A percentile compares a stretch with the other conserved stretches of the same genome.
These are phyloP conservation scores for Rhinolophus ferrumequinum DNA, from an alignment of 2,113 vertebrate species.

Conservation along the genomic window DNA sequence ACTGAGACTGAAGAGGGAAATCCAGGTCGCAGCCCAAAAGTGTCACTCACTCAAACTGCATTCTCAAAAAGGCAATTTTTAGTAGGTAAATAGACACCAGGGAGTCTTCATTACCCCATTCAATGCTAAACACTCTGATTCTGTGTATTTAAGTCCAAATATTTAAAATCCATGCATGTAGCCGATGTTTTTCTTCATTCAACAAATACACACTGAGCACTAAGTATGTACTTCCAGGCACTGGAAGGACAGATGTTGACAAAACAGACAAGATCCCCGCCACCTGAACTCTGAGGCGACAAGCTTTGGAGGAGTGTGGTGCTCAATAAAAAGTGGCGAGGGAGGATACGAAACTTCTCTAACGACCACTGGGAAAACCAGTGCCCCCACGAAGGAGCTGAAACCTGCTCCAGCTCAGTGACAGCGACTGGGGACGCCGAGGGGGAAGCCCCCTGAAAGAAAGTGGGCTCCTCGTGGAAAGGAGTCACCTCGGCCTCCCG, in stretches of 20 bases:
- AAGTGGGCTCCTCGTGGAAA: fast-evolving
- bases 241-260: not conserved
- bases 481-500: not conserved
- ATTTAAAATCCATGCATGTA: not conserved
- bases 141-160: not conserved
- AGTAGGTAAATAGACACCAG: not conserved
- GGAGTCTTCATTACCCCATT: not conserved
- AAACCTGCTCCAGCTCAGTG: not conserved
- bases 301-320: not conserved
- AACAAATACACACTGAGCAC: not conserved
- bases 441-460: not conserved
- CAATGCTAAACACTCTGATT: not conserved
- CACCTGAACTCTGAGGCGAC: not conserved
- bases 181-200: not conserved
- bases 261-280: not conserved
- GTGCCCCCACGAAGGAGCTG: not conserved
- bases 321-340: not conserved
- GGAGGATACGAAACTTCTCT: not conserved
- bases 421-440: not conserved
- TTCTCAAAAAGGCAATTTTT: not conserved
- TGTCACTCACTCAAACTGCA: not conserved
- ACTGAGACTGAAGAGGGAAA: not conserved
- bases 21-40: not conserved
- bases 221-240: not conserved
- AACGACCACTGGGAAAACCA: not conserved